Evolutionary conservation across 2,113 vertebrate species (phyloP).

Genomic region (Phrynocephalus versicolor): DNA sequence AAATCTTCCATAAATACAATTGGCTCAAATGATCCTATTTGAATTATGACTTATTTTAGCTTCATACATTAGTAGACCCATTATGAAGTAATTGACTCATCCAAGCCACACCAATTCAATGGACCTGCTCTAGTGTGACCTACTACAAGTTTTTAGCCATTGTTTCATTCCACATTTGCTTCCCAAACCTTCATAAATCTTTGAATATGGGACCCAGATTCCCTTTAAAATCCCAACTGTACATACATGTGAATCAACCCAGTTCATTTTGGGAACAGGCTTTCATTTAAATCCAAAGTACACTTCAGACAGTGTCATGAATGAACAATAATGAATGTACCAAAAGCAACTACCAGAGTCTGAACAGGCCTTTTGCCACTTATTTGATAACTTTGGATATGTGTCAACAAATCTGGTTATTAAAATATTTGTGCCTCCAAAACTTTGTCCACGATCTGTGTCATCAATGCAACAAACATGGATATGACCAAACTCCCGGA

Average conservation of each 20-base stretch:
- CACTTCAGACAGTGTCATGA: not conserved
- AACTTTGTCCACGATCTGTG: too few species aligned
- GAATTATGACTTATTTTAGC: too few species aligned
- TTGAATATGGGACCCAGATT: not conserved
- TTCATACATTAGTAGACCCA: too few species aligned
- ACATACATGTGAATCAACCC: not conserved
- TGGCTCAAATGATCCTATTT: too few species aligned
- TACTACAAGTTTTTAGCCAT: too few species aligned
- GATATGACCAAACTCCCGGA: too few species aligned
- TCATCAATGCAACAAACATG: too few species aligned
- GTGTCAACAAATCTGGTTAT: not conserved
- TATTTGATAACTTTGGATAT: not conserved
- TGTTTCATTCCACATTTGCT: not conserved
- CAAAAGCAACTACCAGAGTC: not conserved
- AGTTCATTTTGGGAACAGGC: not conserved
- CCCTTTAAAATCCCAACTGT: not conserved
- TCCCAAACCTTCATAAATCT: not conserved
- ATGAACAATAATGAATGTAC: not conserved
- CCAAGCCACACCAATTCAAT: too few species aligned
- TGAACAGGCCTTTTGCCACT: not conserved
- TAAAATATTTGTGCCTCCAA: too few species aligned
- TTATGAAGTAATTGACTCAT: too few species aligned
- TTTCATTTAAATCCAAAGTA: not conserved
- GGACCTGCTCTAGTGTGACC: too few species aligned
- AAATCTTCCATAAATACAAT: too few species aligned